Conservation (phyloP, 2,113 vertebrate species). For the Apaloderma vittatum region DNA sequence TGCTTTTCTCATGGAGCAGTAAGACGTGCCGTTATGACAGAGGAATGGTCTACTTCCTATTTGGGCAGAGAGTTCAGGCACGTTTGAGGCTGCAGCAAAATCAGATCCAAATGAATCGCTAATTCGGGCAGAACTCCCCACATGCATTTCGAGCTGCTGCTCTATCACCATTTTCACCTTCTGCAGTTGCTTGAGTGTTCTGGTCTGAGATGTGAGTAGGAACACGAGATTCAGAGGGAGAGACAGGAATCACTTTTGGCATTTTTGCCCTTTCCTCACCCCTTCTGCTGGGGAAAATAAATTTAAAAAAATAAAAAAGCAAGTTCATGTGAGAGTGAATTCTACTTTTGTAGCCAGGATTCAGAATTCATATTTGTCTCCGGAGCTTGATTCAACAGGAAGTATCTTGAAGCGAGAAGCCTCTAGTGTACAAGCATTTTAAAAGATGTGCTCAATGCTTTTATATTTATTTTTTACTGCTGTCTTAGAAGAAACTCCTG, state of each 20-base stretch:
- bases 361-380: conserved; percentile 20
- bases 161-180: not conserved
- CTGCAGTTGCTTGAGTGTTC: not conserved
- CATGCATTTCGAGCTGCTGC: not conserved
- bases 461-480: conserved; percentile 45
- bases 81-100: not conserved
- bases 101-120: not conserved
- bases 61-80: not conserved
- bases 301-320: not conserved
- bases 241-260: not conserved
- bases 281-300: not conserved
- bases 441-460: conserved; percentile 22
- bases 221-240: not conserved
- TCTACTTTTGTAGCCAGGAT: not conserved
- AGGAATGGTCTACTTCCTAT: not conserved
- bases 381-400: not conserved
- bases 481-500: conserved; percentile 50
- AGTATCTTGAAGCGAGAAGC: conserved; percentile 27
- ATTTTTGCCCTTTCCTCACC: not conserved
- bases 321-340: not conserved
- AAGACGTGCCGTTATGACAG: not conserved
- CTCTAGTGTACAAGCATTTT: conserved; percentile 16
- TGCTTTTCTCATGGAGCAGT: not conserved
- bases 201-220: not conserved
- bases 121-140: not conserved